These are phyloP conservation scores for Lophius americanus DNA, from an alignment of 2,797 vertebrate species.

Conservation along the genomic window DNA sequence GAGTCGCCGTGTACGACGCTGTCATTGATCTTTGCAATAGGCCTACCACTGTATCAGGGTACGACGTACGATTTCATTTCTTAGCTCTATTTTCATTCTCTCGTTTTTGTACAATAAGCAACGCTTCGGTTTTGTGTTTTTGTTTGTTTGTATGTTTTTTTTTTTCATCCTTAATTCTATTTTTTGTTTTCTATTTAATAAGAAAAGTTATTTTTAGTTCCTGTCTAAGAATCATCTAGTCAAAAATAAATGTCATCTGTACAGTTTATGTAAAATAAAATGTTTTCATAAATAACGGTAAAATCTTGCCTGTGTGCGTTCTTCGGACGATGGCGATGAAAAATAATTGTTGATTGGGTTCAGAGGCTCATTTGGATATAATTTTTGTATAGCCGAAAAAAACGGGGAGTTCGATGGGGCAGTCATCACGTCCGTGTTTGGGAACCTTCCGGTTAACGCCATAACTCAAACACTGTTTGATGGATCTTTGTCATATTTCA, in stretches of 20 bases:
- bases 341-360: too few relatives aligned
- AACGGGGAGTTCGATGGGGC: too few relatives aligned
- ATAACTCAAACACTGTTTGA: too few relatives aligned
- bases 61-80: constrained; percentile 88
- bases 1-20: constrained; percentile 85
- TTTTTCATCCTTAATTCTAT: constrained; percentile 88
- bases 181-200: constrained; percentile 96
- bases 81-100: constrained; percentile 86
- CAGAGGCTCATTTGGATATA: too few relatives aligned
- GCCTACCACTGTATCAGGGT: constrained; percentile 95
- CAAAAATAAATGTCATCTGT: constrained; percentile 96
- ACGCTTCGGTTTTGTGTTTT: constrained; percentile 62
- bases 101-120: constrained; percentile 91
- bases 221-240: constrained; percentile 97
- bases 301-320: constrained; percentile 42
- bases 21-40: constrained; percentile 85
- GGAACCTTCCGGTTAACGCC: too few relatives aligned
- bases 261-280: constrained; percentile 98
- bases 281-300: constrained; percentile 84
- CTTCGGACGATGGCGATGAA: too few relatives aligned
- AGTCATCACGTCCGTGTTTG: too few relatives aligned
- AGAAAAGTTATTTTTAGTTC: constrained; percentile 92
- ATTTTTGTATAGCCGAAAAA: too few relatives aligned
- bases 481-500: too few relatives aligned
- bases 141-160: background rate